Evolutionary conservation across 2,888 invertebrate species (phyloP).

Genomic region (Syrphus vitripennis): DNA sequence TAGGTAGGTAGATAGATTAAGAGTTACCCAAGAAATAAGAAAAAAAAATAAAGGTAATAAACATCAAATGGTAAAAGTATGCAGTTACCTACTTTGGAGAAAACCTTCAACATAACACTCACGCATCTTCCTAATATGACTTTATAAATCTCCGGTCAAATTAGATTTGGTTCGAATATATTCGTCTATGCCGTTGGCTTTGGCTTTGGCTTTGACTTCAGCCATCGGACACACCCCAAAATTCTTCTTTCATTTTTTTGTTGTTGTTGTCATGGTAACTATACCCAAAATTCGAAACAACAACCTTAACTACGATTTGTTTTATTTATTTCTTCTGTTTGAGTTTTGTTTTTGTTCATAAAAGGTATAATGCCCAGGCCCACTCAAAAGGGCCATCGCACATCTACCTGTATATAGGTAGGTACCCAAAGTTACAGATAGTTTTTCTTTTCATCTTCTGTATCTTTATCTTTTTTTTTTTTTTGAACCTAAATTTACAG

Average conservation of each 20-base stretch:
- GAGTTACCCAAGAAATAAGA: neutral
- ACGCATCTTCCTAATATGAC: conserved; percentile 17
- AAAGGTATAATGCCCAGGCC: neutral
- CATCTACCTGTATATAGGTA: conserved; percentile 36
- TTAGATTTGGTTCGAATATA: conserved; percentile 28
- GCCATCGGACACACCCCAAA: conserved; percentile 42
- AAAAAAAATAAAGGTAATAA: neutral
- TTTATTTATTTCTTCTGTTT: conserved; percentile 2
- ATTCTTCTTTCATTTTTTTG: neutral
- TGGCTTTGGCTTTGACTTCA: neutral
- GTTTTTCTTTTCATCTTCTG: conserved; percentile 15
- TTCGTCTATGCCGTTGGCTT: no score
- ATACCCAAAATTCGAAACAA: neutral
- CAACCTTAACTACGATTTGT: conserved; percentile 11
- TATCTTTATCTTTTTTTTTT: neutral
- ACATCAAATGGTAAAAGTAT: neutral
- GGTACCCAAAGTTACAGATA: neutral
- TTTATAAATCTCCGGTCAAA: conserved; percentile 49
- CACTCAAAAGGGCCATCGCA: conserved; percentile 31
- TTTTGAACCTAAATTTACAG: conserved; percentile 19
- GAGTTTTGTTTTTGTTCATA: conserved; percentile 1
- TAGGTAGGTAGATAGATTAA: neutral
- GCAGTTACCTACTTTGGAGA: neutral
- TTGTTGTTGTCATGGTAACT: neutral
- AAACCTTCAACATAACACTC: neutral